Evolutionary conservation across 2,113 vertebrate species (phyloP), one percentile per base, ranked within the genome.

Genomic region (Agelaius phoeniceus): DNA sequence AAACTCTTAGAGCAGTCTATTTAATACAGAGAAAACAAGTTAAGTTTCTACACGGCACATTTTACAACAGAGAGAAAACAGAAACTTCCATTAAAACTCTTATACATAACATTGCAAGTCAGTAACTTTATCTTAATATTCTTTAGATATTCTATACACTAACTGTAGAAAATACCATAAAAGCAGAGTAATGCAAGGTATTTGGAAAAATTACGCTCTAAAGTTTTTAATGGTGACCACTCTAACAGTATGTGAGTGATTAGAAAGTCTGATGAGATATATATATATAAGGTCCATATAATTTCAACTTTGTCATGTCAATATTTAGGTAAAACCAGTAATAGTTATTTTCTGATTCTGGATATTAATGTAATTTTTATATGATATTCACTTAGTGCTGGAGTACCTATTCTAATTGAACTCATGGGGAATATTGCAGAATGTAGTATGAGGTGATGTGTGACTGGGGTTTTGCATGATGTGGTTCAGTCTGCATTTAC

Each of bases 321-420:
- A 31, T 93, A 88, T 94, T 93, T 91, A 88, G 39, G 33, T 80
- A 92, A 96, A 93, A 28, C 5, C 52, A 74, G 9, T 63, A 86
- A 55, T 14, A 74, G 18, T 61, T 0, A 0, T 18, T 93, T 77
- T 92, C 31, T 74, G 44, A 72, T 76, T 82, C 55, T 84, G 41
- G 27, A 30, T 68, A 69, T 59, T 91, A 72, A 49, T 93, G 21
- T 59, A 51, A 58, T 48, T 84, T 90, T 94, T 75, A 72, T 61
- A 24, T 35, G 27, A 30, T 92, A 63, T 24, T 86, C 67, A 35
- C 72, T 86, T 69, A 62, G 22, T 65, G 37, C 23, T 69, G 57
- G 76, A 86, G 39, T 48, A 65, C 16, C 9, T 68, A 6, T 72
- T 81, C 33, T 84, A 83, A 68, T 61, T 84, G 74, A 90, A 77